Percentiles rank a stretch among this genome's conserved stretches.
Conservation (phyloP, 2,113 vertebrate species). For the Todiramphus saurophagus region DNA sequence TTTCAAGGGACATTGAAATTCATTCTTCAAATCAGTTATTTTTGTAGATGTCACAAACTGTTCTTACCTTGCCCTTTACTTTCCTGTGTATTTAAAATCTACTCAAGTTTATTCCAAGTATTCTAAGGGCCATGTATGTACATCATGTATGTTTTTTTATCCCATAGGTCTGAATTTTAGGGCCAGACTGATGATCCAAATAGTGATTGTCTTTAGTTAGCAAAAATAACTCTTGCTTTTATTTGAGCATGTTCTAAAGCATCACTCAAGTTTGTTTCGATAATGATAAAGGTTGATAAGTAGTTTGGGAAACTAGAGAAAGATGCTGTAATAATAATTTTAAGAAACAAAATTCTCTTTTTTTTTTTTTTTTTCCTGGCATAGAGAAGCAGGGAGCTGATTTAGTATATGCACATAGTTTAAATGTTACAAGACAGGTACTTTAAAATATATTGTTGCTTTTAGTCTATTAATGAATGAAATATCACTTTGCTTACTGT, state of each 20-base stretch:
- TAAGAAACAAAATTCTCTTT: background rate
- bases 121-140: accelerated
- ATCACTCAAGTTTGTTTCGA: accelerated
- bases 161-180: background rate
- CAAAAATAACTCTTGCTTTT: background rate
- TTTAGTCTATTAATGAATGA: background rate
- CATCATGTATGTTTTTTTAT: background rate
- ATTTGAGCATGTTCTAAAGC: background rate
- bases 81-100: background rate
- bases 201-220: background rate
- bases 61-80: background rate
- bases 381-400: accelerated
- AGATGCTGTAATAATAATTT: background rate
- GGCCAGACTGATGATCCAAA: background rate
- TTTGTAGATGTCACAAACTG: background rate
- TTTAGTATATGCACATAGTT: background rate
- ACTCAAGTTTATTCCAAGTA: background rate
- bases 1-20: background rate
- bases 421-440: accelerated
- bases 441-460: background rate
- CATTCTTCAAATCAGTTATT: background rate
- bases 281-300: background rate
- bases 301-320: background rate
- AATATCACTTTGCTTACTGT: background rate
- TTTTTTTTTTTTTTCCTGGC: too few relatives aligned